Base-by-base conservation (phyloP, 2,888 invertebrate species). In the Clusia tigrina region DNA sequence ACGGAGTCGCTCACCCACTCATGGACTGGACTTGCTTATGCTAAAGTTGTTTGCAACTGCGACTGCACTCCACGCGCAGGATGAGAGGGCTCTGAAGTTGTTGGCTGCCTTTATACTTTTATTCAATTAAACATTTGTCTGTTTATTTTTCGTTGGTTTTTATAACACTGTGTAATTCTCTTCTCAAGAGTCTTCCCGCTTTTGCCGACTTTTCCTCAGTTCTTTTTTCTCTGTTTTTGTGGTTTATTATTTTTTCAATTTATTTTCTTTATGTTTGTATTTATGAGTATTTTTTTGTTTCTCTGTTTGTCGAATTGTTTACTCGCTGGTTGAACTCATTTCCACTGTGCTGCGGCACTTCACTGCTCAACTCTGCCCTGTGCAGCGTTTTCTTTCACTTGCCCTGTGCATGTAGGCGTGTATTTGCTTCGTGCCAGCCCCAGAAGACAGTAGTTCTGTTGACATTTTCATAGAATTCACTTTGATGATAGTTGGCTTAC, bases 61-160 rank as follows among this genome's bases (percentile, higher is more conserved):
- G n/a, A n/a, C n/a, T n/a, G n/a, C n/a, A n/a, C n/a, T n/a, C n/a
- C n/a, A n/a, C n/a, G n/a, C n/a, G n/a, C n/a, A n/a, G n/a, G n/a
- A n/a, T n/a, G n/a, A n/a, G n/a, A n/a, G n/a, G n/a, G n/a, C 32
- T 12, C 12, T 48, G 48, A 48, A 48, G 48, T 48, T n/a, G n/a
- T n/a, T 48, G 48, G 48, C 48, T 48, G 48, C 22, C 5, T 48
- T 48, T 48, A 48, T 48, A 48, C 22, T 48, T 48, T 48, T 48
- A 48, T 48, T 48, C 18, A 48, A 48, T 48, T 48, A 48, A 18
- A 48, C 48, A 48, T 20, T 5, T 48, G 3, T 42, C n/a, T 48
- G 48, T 48, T 48, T 18, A 48, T 5, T 22, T 48, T 48, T 2
- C 48, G 48, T 6, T 48, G n/a, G 48, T 48, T 42, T 48, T 6